Conservation (phyloP, 1,140 invertebrate genomes). For the Drosophila pachea region DNA sequence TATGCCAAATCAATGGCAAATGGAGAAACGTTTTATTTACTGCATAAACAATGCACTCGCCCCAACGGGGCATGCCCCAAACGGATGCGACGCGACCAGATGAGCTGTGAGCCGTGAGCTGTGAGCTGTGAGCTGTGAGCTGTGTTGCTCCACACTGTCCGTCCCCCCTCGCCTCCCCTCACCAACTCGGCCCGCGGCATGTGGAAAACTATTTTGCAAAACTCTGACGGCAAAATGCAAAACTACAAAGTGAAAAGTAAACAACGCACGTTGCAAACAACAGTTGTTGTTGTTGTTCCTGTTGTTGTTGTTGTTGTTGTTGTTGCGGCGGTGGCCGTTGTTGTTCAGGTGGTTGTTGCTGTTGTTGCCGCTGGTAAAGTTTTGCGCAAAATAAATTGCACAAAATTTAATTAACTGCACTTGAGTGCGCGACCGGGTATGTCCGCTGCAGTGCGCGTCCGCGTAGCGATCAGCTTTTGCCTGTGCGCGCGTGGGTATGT, state of each 20-base stretch:
- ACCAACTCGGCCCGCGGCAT: constrained; percentile 1
- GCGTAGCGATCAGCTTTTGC: constrained; percentile 1
- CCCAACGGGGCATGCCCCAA: not conserved
- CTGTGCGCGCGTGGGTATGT: not conserved
- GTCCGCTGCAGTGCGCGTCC: constrained; percentile 49
- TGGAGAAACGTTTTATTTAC: constrained; percentile 50
- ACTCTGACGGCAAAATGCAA: constrained; percentile 65
- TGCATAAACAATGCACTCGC: constrained; percentile 46
- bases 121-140: constrained; percentile 7
- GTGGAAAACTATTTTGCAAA: constrained; percentile 56
- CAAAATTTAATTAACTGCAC: constrained; percentile 77
- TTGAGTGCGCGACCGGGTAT: constrained; percentile 62
- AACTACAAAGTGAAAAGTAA: constrained; percentile 74
- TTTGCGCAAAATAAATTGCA: constrained; percentile 73
- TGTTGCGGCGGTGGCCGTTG: no score
- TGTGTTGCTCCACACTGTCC: not conserved
- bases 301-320: no score
- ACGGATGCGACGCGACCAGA: not conserved
- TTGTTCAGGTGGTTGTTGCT: no score
- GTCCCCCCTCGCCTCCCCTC: not conserved
- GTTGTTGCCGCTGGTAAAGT: constrained; percentile 63
- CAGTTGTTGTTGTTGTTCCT: constrained; percentile 24
- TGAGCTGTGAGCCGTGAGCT: not conserved
- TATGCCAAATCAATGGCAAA: constrained; percentile 63
- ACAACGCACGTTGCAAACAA: constrained; percentile 52